These are phyloP conservation scores for Bucorvus abyssinicus DNA, from an alignment of 2,797 vertebrate species.

Conservation along the genomic window DNA sequence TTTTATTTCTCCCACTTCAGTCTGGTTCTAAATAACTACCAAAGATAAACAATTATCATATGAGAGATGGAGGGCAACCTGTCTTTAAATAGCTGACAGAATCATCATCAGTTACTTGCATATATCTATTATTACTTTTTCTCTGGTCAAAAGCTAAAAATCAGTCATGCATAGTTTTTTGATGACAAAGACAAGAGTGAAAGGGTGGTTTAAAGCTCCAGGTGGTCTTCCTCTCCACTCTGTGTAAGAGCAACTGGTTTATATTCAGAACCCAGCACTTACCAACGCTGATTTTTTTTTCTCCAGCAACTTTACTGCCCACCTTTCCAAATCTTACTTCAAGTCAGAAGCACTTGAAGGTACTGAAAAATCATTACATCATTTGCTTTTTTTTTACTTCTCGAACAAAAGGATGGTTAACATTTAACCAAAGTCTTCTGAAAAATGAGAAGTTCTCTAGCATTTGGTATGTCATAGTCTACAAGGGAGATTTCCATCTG, in stretches of 20 bases:
- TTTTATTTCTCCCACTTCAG: not conserved
- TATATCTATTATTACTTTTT: not conserved
- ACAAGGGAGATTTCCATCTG: not conserved
- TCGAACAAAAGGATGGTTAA: not conserved
- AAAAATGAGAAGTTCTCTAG: not conserved
- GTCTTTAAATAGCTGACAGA: not conserved
- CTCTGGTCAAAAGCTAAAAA: not conserved
- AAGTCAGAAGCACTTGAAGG: not conserved
- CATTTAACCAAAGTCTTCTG: not conserved
- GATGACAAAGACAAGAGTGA: not conserved
- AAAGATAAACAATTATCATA: not conserved
- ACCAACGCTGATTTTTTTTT: not conserved
- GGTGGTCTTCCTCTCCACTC: not conserved
- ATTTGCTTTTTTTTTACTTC: not conserved
- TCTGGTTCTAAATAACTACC: not conserved
- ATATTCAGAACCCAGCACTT: not conserved
- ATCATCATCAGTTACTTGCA: not conserved
- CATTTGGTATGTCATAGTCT: not conserved
- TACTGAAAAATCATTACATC: not conserved
- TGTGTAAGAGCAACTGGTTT: not conserved
- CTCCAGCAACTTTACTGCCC: not conserved
- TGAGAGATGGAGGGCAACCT: not conserved
- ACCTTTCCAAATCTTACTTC: not conserved
- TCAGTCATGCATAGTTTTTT: not conserved
- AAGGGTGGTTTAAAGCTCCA: not conserved